Evolutionary conservation across 1,140 invertebrate species (phyloP).

Genomic region (Brachionus calyciflorus): DNA sequence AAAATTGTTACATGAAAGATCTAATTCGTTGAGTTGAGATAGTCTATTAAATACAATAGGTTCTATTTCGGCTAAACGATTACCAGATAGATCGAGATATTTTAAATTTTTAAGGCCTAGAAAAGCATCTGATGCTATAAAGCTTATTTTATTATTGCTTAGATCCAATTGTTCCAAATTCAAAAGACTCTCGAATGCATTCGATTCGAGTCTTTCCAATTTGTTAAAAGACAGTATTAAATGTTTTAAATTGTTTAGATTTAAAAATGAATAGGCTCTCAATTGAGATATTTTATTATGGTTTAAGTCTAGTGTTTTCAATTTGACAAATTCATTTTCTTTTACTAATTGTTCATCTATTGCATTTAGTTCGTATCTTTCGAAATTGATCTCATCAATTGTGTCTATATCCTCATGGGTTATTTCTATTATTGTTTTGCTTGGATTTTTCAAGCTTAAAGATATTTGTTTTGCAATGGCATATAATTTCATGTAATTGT

Average conservation of each 20-base stretch:
- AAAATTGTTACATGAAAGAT: conserved; percentile 23
- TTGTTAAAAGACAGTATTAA: neutral
- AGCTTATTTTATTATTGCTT: neutral
- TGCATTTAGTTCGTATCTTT: conserved; percentile 6
- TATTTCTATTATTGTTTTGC: neutral
- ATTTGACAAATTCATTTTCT: neutral
- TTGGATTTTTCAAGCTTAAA: neutral
- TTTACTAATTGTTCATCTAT: neutral
- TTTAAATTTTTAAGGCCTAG: neutral
- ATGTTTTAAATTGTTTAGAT: neutral
- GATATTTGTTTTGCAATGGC: conserved; percentile 4
- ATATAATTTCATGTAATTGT: neutral
- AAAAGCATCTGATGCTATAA: neutral
- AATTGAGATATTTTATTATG: neutral
- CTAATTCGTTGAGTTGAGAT: neutral
- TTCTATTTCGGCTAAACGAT: neutral
- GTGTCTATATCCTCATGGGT: neutral
- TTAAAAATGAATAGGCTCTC: neutral
- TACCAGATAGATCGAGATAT: neutral
- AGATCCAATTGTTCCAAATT: conserved; percentile 22
- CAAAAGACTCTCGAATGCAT: neutral
- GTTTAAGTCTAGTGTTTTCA: neutral
- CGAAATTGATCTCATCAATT: conserved; percentile 13
- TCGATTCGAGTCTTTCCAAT: conserved; percentile 4
- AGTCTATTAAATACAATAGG: neutral